Evolutionary conservation across 2,797 vertebrate species (phyloP).

Genomic region (Epinephelus malabaricus): DNA sequence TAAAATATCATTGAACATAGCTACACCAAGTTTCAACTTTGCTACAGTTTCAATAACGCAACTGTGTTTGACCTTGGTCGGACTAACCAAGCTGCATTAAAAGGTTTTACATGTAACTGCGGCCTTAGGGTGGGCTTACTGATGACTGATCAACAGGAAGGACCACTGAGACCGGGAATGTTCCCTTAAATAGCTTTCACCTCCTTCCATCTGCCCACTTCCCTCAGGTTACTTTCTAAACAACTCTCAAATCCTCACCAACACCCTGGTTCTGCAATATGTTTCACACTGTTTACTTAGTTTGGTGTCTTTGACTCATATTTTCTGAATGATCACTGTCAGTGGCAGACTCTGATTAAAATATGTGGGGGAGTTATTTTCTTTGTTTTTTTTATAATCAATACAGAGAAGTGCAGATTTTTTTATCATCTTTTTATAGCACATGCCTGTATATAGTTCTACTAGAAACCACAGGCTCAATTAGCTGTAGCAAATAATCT

Average conservation of each 20-base stretch:
- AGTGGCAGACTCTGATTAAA: slow-evolving; percentile 24
- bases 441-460: slow-evolving; percentile 17
- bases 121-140: slow-evolving; percentile 22
- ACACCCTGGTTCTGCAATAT: slow-evolving; percentile 1
- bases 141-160: slow-evolving; percentile 44
- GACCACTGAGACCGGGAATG: slow-evolving; percentile 28
- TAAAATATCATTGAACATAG: neutral
- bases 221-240: slow-evolving; percentile 32
- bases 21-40: neutral
- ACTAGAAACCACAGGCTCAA: slow-evolving; percentile 64
- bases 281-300: slow-evolving; percentile 1
- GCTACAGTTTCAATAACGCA: neutral
- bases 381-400: slow-evolving; percentile 22
- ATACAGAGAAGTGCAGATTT: slow-evolving; percentile 17
- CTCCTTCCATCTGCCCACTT: slow-evolving; percentile 26
- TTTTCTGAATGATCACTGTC: slow-evolving; percentile 33
- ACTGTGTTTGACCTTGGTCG: slow-evolving; percentile 21
- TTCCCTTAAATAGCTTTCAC: slow-evolving; percentile 42
- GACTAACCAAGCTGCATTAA: slow-evolving; percentile 14
- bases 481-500: slow-evolving; percentile 75
- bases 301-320: slow-evolving; percentile 15
- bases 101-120: slow-evolving; percentile 26
- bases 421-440: slow-evolving; percentile 38
- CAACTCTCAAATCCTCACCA: neutral
- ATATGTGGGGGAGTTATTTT: slow-evolving; percentile 26